Conservation (phyloP, 2,113 vertebrate genomes). For the Callospermophilus lateralis region DNA sequence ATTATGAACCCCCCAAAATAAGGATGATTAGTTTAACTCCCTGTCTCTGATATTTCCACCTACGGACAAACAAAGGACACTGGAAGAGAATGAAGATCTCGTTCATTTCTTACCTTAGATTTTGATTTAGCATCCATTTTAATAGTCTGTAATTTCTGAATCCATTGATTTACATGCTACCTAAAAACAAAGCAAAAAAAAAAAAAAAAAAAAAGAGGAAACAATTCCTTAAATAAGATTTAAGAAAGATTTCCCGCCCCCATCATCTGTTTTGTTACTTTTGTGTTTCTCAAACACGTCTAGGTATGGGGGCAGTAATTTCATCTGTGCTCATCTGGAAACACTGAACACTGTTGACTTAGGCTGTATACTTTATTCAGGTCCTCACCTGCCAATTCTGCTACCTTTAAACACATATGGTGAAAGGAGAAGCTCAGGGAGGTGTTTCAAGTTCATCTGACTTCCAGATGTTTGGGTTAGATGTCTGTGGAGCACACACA, state of each 20-base stretch:
- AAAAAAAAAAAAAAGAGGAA: neutral
- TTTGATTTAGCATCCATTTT: neutral
- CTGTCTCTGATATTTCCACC: neutral
- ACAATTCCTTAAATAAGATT: neutral
- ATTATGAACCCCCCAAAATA: neutral
- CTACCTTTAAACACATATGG: neutral
- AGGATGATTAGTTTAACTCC: neutral
- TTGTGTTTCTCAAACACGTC: neutral
- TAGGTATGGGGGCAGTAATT: neutral
- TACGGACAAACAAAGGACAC: neutral
- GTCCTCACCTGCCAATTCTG: neutral
- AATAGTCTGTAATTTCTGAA: conserved; percentile 13
- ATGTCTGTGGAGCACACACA: neutral
- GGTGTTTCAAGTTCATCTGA: neutral
- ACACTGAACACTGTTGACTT: neutral
- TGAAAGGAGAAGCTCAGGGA: neutral
- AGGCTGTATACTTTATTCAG: neutral
- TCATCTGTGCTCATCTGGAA: neutral
- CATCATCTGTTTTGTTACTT: neutral
- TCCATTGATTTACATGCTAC: neutral
- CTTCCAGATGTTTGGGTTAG: neutral
- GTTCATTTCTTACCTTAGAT: neutral
- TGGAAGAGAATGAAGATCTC: neutral
- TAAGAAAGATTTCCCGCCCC: neutral
- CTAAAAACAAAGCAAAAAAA: neutral